Percentiles rank a stretch among this genome's conserved stretches.
phyloP scores from a whole-genome alignment of 2,888 invertebrate species.

The Eulithis testata region DNA sequence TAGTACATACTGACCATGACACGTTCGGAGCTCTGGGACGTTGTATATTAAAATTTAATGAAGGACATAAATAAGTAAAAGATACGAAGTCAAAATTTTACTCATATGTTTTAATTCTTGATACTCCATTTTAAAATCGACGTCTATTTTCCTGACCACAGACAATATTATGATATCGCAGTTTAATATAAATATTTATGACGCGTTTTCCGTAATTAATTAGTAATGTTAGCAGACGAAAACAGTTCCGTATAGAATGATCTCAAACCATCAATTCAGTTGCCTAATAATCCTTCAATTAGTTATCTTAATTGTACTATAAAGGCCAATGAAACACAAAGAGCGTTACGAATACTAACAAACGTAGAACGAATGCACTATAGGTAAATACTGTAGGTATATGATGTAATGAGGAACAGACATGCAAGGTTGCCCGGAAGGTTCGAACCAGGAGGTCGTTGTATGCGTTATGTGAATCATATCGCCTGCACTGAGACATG shows the following conservation, averaged over 20 bases:
- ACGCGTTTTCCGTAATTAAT: neutral
- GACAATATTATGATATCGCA: neutral
- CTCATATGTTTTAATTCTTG: neutral
- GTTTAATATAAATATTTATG: neutral
- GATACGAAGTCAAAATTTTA: neutral
- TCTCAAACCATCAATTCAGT: constrained; percentile 11
- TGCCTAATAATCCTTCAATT: constrained; percentile 32
- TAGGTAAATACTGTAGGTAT: constrained; percentile 61
- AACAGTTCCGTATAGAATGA: constrained; percentile 8
- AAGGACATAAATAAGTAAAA: neutral
- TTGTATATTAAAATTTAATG: neutral
- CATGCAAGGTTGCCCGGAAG: constrained; percentile 78
- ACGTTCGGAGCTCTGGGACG: constrained; percentile 6
- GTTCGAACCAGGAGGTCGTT: constrained; percentile 65
- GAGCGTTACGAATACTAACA: constrained; percentile 60
- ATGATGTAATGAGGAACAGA: constrained; percentile 81
- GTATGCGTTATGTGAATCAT: constrained; percentile 64
- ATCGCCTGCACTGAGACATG: constrained; percentile 30
- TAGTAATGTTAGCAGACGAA: neutral
- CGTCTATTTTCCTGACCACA: neutral
- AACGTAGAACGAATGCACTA: constrained; percentile 64
- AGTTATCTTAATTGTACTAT: constrained; percentile 29
- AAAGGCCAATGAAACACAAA: constrained; percentile 52
- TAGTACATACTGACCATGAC: constrained; percentile 14
- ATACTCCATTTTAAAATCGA: neutral